Percentiles rank a stretch among this genome's conserved stretches.
These are phyloP conservation scores for Stomatorhinus ivindoensis DNA, from an alignment of 2,113 vertebrate species.

Conservation along the genomic window DNA sequence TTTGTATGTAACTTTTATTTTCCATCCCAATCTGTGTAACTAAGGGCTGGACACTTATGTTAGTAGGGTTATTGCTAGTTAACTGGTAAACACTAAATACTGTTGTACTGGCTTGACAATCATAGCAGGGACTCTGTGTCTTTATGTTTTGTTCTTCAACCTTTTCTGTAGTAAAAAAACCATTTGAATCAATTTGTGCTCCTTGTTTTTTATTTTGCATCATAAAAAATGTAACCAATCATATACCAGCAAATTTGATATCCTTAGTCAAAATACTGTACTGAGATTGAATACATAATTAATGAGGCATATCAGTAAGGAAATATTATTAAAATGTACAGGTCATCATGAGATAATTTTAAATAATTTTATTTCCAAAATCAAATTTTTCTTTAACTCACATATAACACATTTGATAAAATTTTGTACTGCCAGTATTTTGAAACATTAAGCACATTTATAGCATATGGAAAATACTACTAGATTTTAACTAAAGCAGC, in stretches of 20 bases:
- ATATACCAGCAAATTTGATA: not conserved
- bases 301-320: not conserved
- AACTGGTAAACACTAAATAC: slow-evolving; percentile 1
- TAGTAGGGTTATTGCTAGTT: not conserved
- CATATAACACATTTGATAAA: slow-evolving; percentile 8
- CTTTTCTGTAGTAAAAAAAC: not conserved
- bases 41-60: not conserved
- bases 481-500: not conserved
- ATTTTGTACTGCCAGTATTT: not conserved
- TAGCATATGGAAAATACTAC: not conserved
- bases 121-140: not conserved
- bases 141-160: not conserved
- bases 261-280: not conserved
- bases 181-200: not conserved
- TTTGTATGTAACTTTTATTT: not conserved
- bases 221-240: not conserved
- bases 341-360: not conserved
- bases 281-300: not conserved
- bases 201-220: not conserved
- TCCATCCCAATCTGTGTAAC: not conserved
- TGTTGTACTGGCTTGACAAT: not conserved
- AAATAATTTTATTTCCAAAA: not conserved
- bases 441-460: not conserved
- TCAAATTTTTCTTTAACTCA: slow-evolving; percentile 8
- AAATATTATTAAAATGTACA: not conserved